A percentile compares a stretch with the other conserved stretches of the same genome.
These are phyloP conservation scores for Lordiphosa fenestrarum DNA, from an alignment of 2,888 invertebrate genomes.

Conservation along the genomic window DNA sequence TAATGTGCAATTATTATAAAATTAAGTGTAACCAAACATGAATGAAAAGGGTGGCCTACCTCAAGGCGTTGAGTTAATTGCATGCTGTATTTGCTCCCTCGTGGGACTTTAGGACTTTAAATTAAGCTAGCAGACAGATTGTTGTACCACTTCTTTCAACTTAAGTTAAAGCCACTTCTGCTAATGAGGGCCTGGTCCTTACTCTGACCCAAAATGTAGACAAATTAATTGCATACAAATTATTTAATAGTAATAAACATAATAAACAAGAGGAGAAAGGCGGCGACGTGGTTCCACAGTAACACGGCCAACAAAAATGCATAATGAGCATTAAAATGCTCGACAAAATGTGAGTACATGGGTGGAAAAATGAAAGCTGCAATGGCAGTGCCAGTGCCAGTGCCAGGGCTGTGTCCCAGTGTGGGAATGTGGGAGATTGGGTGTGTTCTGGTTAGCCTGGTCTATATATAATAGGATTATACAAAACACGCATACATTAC, in stretches of 20 bases:
- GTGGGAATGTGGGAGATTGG: slow-evolving; percentile 2
- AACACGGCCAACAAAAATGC: slow-evolving; percentile 63
- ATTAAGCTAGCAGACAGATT: no score
- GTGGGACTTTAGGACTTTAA: neutral
- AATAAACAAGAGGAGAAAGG: slow-evolving; percentile 52
- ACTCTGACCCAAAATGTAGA: slow-evolving; percentile 34
- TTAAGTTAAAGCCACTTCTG: no score
- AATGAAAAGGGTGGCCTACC: slow-evolving; percentile 27
- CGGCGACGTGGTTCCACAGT: slow-evolving; percentile 16
- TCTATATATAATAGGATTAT: slow-evolving; percentile 44
- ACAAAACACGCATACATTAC: slow-evolving; percentile 46
- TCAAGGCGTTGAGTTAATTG: slow-evolving; percentile 17
- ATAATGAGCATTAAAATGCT: slow-evolving; percentile 75
- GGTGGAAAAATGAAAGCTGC: slow-evolving; percentile 60
- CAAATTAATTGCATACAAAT: slow-evolving; percentile 75
- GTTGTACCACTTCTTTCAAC: no score
- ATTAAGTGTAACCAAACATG: neutral
- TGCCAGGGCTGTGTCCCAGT: slow-evolving; percentile 41
- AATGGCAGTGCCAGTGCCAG: slow-evolving; percentile 54
- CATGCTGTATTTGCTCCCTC: neutral
- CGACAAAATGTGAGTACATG: slow-evolving; percentile 23
- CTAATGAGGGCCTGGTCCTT: slow-evolving; percentile 13
- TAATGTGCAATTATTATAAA: slow-evolving; percentile 45
- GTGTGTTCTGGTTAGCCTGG: slow-evolving; percentile 15
- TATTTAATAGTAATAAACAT: slow-evolving; percentile 75